phyloP scores from a whole-genome alignment of 2,888 invertebrate species.

The Tipula confusa region DNA sequence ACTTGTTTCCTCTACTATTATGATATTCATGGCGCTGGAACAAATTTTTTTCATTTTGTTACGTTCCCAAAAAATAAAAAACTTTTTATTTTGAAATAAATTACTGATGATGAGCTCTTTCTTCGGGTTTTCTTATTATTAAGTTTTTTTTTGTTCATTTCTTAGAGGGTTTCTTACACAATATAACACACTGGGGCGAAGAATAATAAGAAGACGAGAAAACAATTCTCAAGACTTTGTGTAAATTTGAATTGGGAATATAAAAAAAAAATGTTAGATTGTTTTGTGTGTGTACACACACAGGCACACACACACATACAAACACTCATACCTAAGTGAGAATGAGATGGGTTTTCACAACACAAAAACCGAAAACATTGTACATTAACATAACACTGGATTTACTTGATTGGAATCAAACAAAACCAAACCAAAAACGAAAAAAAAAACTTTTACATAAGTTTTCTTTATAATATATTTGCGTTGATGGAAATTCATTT shows the following conservation, averaged over 20 bases:
- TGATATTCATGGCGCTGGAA: constrained; percentile 15
- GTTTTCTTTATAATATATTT: neutral
- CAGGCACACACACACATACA: neutral
- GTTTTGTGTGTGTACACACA: neutral
- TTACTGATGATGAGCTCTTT: constrained; percentile 25
- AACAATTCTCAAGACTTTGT: constrained; percentile 21
- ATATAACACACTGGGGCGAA: neutral
- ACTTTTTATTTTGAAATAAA: constrained; percentile 14
- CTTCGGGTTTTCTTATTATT: constrained; percentile 8
- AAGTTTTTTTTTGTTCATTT: neutral
- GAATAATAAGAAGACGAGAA: neutral
- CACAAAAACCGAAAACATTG: neutral
- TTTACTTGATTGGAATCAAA: constrained; percentile 25
- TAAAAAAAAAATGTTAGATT: neutral
- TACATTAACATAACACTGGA: constrained; percentile 3
- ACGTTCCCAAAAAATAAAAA: constrained; percentile 14
- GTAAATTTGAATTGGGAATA: constrained; percentile 20
- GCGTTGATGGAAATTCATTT: neutral
- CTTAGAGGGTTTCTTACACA: constrained; percentile 12
- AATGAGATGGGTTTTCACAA: neutral
- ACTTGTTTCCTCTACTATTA: neutral
- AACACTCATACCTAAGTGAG: neutral
- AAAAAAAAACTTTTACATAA: neutral
- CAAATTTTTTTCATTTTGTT: neutral
- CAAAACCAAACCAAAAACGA: neutral